These are phyloP conservation scores for Nomada goodeniana DNA, from an alignment of 2,888 invertebrate species.

Conservation along the genomic window DNA sequence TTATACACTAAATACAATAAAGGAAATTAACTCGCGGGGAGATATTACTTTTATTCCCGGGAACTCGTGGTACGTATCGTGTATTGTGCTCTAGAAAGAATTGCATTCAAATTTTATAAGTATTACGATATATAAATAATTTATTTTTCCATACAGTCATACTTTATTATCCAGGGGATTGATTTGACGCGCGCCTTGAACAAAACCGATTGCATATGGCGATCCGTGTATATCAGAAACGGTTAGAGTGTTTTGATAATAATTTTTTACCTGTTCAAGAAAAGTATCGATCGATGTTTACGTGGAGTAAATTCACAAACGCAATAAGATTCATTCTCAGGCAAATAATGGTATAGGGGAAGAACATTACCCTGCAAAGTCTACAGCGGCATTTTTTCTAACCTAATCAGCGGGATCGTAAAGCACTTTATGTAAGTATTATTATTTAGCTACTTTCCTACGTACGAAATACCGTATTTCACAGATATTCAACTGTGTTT, in stretches of 20 bases:
- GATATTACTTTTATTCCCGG: too few relatives aligned
- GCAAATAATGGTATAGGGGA: slow-evolving; percentile 26
- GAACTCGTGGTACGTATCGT: background rate
- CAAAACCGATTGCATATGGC: slow-evolving; percentile 69
- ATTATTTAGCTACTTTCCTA: background rate
- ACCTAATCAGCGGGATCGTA: slow-evolving; percentile 55
- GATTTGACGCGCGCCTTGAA: slow-evolving; percentile 64
- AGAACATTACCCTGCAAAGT: slow-evolving; percentile 37
- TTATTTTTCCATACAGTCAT: background rate
- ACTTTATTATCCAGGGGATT: slow-evolving; percentile 40
- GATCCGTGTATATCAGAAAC: slow-evolving; percentile 46
- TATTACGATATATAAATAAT: background rate
- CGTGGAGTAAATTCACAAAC: slow-evolving; percentile 5
- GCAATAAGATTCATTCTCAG: slow-evolving; percentile 16
- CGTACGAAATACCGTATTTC: background rate
- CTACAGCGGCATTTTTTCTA: slow-evolving; percentile 65
- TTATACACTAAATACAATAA: background rate
- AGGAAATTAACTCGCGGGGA: background rate
- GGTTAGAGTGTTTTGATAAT: slow-evolving; percentile 59
- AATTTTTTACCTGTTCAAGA: slow-evolving; percentile 39
- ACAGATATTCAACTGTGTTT: background rate
- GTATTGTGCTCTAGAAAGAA: background rate
- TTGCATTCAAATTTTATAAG: background rate
- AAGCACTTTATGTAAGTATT: slow-evolving; percentile 49
- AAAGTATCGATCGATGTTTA: slow-evolving; percentile 24